Percentiles rank a stretch among this genome's conserved stretches.
Evolutionary conservation across 2,113 vertebrate species (phyloP).

Genomic region (Sphyrna mokarran): DNA sequence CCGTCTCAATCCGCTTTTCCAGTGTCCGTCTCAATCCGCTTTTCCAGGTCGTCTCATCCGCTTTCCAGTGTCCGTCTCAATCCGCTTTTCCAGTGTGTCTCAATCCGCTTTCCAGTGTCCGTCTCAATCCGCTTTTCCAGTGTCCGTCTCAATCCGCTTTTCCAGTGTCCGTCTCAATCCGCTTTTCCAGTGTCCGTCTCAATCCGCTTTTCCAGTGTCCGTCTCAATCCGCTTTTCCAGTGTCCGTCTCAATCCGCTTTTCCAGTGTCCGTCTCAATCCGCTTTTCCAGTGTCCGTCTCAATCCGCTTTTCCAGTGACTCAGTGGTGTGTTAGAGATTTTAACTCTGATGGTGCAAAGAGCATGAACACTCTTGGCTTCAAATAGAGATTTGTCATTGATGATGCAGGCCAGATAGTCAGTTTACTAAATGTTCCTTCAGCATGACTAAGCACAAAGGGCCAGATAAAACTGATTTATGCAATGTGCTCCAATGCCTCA

Average conservation of each 20-base stretch:
- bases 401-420: neutral
- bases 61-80: neutral
- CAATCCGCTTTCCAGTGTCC: no score
- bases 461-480: neutral
- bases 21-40: no score
- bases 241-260: neutral
- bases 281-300: neutral
- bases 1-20: no score
- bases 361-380: neutral
- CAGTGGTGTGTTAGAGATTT: neutral
- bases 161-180: no score
- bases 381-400: neutral
- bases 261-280: neutral
- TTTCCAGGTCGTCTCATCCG: no score
- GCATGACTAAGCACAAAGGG: neutral
- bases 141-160: no score
- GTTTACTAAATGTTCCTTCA: neutral
- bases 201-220: no score
- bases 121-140: neutral
- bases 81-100: no score
- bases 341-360: neutral
- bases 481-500: neutral
- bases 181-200: no score
- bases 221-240: neutral
- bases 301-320: no score